phyloP scores from a whole-genome alignment of 1,140 invertebrate species.

The Trichomalopsis sarcophagae region DNA sequence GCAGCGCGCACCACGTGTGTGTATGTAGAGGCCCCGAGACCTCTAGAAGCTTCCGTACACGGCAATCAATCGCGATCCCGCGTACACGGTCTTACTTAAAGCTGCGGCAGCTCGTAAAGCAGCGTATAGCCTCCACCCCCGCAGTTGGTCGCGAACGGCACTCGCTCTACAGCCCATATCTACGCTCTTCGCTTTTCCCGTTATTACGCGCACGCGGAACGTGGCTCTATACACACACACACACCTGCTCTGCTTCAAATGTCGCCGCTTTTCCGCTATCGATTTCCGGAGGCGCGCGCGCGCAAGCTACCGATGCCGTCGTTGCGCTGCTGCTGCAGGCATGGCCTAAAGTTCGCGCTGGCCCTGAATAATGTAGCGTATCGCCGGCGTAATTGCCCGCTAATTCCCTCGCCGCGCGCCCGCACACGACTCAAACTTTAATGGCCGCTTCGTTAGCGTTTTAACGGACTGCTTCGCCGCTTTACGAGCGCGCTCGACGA shows the following conservation, averaged over 20 bases:
- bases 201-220: neutral
- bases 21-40: neutral
- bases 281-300: neutral
- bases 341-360: neutral
- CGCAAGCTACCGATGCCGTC: neutral
- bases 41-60: neutral
- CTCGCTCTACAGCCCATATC: no score
- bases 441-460: slow-evolving; percentile 17
- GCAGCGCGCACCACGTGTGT: neutral
- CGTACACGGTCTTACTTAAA: neutral
- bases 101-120: neutral
- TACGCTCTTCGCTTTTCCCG: neutral
- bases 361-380: slow-evolving; percentile 12
- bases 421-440: neutral
- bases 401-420: neutral
- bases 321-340: neutral
- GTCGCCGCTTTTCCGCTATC: neutral
- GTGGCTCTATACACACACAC: neutral
- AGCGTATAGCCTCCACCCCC: neutral
- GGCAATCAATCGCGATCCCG: neutral
- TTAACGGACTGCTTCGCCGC: neutral
- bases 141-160: neutral
- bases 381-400: neutral
- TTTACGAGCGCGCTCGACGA: neutral
- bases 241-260: neutral